These are phyloP conservation scores for Nemotelus pantherinus DNA, from an alignment of 2,888 invertebrate species.

Conservation along the genomic window DNA sequence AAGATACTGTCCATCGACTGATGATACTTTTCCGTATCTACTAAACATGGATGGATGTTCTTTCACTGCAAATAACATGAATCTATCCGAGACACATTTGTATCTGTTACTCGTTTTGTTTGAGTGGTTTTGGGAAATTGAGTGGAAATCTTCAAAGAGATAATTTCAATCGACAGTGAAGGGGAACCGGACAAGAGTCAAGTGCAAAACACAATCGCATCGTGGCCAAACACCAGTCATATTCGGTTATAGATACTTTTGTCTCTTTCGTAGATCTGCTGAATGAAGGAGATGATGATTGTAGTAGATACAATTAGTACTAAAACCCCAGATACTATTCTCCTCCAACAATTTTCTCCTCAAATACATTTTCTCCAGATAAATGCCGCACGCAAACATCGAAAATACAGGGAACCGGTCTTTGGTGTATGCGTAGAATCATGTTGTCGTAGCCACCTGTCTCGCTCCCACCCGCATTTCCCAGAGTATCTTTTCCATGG, in stretches of 20 bases:
- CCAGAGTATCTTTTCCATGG: not conserved
- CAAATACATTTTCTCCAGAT: not conserved
- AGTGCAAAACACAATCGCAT: slow-evolving; percentile 1
- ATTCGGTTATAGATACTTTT: not conserved
- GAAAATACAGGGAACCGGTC: not conserved
- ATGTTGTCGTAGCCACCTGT: slow-evolving; percentile 18
- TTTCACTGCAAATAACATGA: too few relatives aligned
- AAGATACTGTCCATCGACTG: too few relatives aligned
- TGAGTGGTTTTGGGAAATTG: not conserved
- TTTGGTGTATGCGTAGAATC: not conserved
- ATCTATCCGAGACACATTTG: too few relatives aligned
- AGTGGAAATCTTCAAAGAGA: not conserved
- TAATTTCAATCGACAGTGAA: not conserved
- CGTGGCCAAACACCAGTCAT: slow-evolving; percentile 10
- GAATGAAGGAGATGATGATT: not conserved
- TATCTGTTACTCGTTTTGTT: too few relatives aligned
- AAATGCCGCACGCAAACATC: not conserved
- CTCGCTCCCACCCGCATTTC: slow-evolving; percentile 15
- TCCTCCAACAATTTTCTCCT: not conserved
- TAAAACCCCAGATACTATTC: not conserved
- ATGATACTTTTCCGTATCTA: too few relatives aligned
- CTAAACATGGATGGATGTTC: too few relatives aligned
- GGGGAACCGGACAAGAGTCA: not conserved
- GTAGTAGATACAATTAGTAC: not conserved
- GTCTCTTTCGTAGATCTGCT: not conserved